A percentile compares a stretch with the other conserved stretches of the same genome.
phyloP scores from a whole-genome alignment of 1,140 invertebrate species.

The Ooceraea biroi region DNA sequence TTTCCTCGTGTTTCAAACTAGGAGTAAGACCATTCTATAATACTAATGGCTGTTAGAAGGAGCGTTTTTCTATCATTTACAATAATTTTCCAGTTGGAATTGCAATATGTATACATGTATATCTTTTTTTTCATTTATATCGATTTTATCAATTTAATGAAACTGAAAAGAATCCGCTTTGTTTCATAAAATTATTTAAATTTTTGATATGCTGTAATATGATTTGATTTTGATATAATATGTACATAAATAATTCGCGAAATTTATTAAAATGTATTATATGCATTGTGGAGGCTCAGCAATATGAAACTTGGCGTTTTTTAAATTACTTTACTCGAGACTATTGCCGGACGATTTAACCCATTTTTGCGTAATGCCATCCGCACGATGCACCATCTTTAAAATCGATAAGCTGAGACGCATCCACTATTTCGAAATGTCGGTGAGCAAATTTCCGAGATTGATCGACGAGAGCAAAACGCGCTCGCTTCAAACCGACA shows the following conservation, averaged over 20 bases:
- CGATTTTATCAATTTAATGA: background rate
- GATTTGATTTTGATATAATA: too few relatives aligned
- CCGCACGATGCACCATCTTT: slow-evolving; percentile 14
- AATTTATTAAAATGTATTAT: slow-evolving; percentile 28
- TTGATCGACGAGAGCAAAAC: slow-evolving; percentile 40
- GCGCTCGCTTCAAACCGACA: slow-evolving; percentile 32
- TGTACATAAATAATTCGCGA: slow-evolving; percentile 4
- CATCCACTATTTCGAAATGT: slow-evolving; percentile 5
- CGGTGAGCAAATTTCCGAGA: slow-evolving; percentile 34
- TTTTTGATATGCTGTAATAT: background rate
- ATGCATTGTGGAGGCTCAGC: background rate
- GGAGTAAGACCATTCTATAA: too few relatives aligned
- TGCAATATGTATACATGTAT: too few relatives aligned
- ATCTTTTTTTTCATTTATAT: too few relatives aligned
- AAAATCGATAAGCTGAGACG: slow-evolving; percentile 28
- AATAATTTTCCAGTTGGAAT: background rate
- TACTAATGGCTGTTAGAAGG: background rate
- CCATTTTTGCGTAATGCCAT: slow-evolving; percentile 3
- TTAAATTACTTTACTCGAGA: slow-evolving; percentile 8
- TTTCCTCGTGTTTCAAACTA: too few relatives aligned
- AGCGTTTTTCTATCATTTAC: background rate
- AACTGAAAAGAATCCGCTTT: background rate
- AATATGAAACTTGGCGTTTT: background rate
- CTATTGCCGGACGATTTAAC: slow-evolving; percentile 22
- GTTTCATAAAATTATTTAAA: background rate